Conservation (phyloP, 2,888 invertebrate species). For the Diabrotica balteata region DNA sequence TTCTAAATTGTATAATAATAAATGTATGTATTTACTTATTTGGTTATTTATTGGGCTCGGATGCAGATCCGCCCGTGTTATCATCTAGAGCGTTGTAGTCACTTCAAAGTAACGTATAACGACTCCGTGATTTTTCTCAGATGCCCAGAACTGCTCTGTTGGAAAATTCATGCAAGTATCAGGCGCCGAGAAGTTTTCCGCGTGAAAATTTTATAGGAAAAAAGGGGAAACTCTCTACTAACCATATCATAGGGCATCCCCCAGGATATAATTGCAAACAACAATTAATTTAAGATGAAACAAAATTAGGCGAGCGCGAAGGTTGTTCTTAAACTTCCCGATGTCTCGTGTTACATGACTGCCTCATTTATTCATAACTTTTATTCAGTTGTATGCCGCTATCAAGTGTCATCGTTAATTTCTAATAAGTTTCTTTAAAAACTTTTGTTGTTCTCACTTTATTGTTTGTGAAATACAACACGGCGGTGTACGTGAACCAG, state of each 20-base stretch:
- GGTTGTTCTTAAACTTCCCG: conserved; percentile 2
- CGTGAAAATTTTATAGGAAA: conserved; percentile 21
- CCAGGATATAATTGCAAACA: conserved; percentile 27
- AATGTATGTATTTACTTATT: no score
- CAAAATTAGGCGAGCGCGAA: conserved; percentile 8
- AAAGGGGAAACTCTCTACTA: conserved; percentile 16
- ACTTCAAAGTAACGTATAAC: no score
- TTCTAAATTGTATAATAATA: no score
- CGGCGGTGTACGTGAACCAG: no score
- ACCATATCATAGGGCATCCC: conserved; percentile 29
- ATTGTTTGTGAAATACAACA: no score
- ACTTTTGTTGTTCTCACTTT: background rate
- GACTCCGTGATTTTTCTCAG: background rate
- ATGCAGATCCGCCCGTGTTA: no score
- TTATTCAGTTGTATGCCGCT: conserved; percentile 9
- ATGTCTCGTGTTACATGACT: conserved; percentile 14
- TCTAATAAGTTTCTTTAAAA: background rate
- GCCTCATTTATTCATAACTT: conserved; percentile 17
- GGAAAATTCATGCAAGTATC: conserved; percentile 14
- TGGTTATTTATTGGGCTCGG: no score
- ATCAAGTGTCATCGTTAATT: conserved; percentile 12
- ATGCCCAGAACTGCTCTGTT: conserved; percentile 4
- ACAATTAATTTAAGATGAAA: conserved; percentile 29
- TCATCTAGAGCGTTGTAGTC: no score
- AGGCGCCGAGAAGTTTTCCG: conserved; percentile 8